Evolutionary conservation across 2,888 invertebrate species (phyloP), one percentile per base, ranked within the genome.

Genomic region (Tinea pellionella): DNA sequence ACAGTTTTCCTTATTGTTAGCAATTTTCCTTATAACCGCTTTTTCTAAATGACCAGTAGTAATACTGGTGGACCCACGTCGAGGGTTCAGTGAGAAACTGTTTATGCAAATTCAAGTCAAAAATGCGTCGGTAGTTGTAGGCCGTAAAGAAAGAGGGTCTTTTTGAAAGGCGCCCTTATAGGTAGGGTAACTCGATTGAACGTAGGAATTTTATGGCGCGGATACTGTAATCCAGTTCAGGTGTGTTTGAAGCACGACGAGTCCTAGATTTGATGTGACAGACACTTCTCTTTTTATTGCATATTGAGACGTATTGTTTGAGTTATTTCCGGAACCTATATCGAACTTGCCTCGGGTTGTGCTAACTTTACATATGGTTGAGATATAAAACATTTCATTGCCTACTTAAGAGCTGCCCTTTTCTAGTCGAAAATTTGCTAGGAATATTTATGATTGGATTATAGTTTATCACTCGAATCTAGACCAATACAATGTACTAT

Each of bases 271-370:
- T 57, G 32, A 57, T 57, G 57, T 57, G 57, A 57, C 57, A 57
- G 15, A 32, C 57, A 57, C 32, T 55, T 60, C 37, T 18, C 13
- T 55, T 80, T 86, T 86, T 85, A 85, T 84, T 84, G 83, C 82
- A 82, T 85, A 85, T 86, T 87, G 86, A 83, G 81, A 82, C 78
- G 78, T 81, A 81, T 71, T 78, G 74, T 80, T 74, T 76, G 65
- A 73, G 68, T 80, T 80, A 80, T 78, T 78, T 78, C 80, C 80
- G 19, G 24, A 58, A 37, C 41, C 29, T 16, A 24, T 24, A 24
- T 24, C 24, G 24, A 2, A 41, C 15, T 12, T 47, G 8, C 47
- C 47, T 47, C n/a, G 47, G 41, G 41, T 41, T 13, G 24, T 24
- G 6, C 11, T 51, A 51, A 51, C 2, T 16, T 51, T 51, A 16